Evolutionary conservation across 2,888 invertebrate genomes (phyloP).

Genomic region (Leptodirus hochenwartii): DNA sequence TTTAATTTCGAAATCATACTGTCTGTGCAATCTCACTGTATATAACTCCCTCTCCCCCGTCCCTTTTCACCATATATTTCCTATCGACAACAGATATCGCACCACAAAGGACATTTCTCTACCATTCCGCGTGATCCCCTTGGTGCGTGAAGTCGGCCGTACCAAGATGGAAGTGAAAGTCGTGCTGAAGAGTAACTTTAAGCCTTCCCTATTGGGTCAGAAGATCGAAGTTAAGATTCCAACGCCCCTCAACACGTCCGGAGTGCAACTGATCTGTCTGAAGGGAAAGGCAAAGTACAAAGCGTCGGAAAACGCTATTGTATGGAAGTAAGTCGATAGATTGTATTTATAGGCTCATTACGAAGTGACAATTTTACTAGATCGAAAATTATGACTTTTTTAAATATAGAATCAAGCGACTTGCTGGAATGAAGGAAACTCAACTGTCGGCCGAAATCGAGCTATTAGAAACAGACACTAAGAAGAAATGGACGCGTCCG

Average conservation of each 20-base stretch:
- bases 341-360: conserved; percentile 7
- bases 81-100: too few relatives aligned
- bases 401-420: conserved; percentile 57
- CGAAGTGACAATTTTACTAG: not conserved
- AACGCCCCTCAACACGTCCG: conserved; percentile 95
- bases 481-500: conserved; percentile 99
- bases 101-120: conserved; percentile 99
- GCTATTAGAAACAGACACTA: conserved; percentile 91
- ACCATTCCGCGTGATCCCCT: conserved; percentile 96
- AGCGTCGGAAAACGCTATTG: conserved; percentile 97
- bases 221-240: conserved; percentile 99
- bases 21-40: too few relatives aligned
- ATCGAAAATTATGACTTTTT: conserved; percentile 3
- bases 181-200: conserved; percentile 97
- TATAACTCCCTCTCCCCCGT: too few relatives aligned
- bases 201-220: conserved; percentile 92
- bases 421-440: conserved; percentile 99
- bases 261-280: conserved; percentile 95
- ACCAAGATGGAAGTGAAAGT: conserved; percentile 99
- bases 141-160: conserved; percentile 94
- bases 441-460: conserved; percentile 99
- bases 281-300: conserved; percentile 99
- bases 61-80: too few relatives aligned
- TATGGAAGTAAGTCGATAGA: conserved; percentile 35
- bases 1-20: too few relatives aligned